Percentiles rank a stretch among this genome's conserved stretches.
Evolutionary conservation across 1,140 invertebrate genomes (phyloP).

Genomic region (Monomorium pharaonis): DNA sequence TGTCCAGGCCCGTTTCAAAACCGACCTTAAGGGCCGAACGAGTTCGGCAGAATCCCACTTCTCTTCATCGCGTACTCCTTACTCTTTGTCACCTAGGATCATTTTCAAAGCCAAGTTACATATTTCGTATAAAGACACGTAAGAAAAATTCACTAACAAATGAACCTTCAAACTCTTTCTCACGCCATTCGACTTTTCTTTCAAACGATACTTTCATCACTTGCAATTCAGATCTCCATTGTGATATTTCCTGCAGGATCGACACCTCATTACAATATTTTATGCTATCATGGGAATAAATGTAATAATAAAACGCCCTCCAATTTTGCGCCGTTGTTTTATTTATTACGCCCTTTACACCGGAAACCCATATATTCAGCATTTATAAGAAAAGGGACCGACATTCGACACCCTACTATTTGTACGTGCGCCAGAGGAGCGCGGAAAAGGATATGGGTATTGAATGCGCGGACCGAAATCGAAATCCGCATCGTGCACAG

Average conservation of each 20-base stretch:
- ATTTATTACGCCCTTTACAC: not conserved
- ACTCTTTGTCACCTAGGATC: conserved; percentile 1
- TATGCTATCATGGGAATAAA: not conserved
- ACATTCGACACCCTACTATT: not conserved
- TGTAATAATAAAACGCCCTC: not conserved
- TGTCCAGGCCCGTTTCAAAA: conserved; percentile 76
- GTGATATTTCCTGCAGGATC: not conserved
- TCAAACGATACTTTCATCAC: not conserved
- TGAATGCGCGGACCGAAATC: conserved; percentile 39
- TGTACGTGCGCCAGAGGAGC: not conserved
- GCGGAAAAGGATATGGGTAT: conserved; percentile 4
- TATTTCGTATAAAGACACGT: not conserved
- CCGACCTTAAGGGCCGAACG: not conserved
- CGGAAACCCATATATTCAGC: conserved; percentile 19
- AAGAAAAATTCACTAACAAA: not conserved
- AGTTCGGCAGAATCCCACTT: not conserved
- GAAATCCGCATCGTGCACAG: conserved; percentile 19
- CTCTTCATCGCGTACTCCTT: not conserved
- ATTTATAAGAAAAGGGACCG: conserved; percentile 15
- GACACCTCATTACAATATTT: not conserved
- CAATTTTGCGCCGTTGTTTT: not conserved
- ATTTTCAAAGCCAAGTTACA: not conserved
- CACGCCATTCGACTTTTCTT: not conserved
- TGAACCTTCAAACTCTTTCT: not conserved
- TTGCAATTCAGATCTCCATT: not conserved